A percentile compares a stretch with the other conserved stretches of the same genome.
These are phyloP conservation scores for Pachyrhynchus sulphureomaculatus DNA, from an alignment of 1,140 invertebrate genomes.

Conservation along the genomic window DNA sequence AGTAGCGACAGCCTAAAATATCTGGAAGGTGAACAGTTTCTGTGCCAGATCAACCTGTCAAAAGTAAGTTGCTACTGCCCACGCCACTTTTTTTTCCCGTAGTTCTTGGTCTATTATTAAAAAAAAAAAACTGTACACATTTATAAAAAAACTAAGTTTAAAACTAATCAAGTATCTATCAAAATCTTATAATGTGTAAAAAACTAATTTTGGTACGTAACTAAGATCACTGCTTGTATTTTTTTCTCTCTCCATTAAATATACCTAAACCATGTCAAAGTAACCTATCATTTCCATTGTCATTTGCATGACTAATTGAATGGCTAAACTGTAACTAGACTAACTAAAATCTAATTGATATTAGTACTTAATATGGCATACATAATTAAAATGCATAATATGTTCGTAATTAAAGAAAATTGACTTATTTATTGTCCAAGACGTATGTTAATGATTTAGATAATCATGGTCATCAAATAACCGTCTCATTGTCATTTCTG, in stretches of 20 bases:
- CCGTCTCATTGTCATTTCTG: slow-evolving; percentile 31
- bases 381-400: not conserved
- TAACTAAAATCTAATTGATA: not conserved
- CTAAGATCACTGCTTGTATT: slow-evolving; percentile 2
- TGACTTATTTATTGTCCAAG: not conserved
- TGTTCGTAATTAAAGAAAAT: not conserved
- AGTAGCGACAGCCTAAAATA: too few species aligned
- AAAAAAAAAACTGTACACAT: too few species aligned
- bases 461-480: not conserved
- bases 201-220: not conserved
- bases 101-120: too few species aligned
- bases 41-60: too few species aligned
- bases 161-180: not conserved
- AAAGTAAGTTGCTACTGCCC: too few species aligned
- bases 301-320: not conserved
- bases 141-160: not conserved
- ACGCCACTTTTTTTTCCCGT: too few species aligned
- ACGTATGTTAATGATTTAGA: not conserved
- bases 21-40: too few species aligned
- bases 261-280: not conserved
- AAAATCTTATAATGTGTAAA: not conserved
- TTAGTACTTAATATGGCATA: not conserved
- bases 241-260: not conserved
- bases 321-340: not conserved
- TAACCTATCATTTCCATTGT: slow-evolving; percentile 1